Evolutionary conservation across 2,113 vertebrate genomes (phyloP), one percentile per base, ranked within the genome.

Genomic region (Echinops telfairi): DNA sequence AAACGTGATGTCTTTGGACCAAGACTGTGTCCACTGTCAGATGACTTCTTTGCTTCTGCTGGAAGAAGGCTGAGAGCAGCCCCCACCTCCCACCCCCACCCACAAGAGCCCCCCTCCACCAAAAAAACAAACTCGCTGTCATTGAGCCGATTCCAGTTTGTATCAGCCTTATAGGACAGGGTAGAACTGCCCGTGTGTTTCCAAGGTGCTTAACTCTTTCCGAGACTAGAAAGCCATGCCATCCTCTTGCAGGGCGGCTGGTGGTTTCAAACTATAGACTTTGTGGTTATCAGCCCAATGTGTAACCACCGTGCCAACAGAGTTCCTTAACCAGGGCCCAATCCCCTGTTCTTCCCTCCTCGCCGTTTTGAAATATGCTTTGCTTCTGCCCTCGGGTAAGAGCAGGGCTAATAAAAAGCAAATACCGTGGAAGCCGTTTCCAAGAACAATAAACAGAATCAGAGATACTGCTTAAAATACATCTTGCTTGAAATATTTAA

Each of bases 381-480:
- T 25, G 73, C 33, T 93, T 91, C 79, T 68, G 70, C 83, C 83
- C 93, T 78, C 43, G 62, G 43, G 86, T 62, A 96, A 29, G 47
- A 94, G 76, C 33, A 2, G 10, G 31, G 31, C 91, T 94, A 85
- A 95, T 96, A 88, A 93, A 53, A 97, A 96, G 36, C 23, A 53
- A 94, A 95, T 82, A 33, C 95, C 31, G 47, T 80, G 29, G 75
- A 80, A 95, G 90, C 87, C 93, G 77, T 86, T 86, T 5, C 12
- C 80, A 33, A 84, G 89, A 96, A 93, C 81, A 47, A 29, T 68
- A 85, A 95, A 31, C 53, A 88, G 95, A 83, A 79, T 88, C 95
- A 91, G 91, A 57, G 38, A 94, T 94, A 33, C 90, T 93, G 6
- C 81, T 90, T 84, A 36, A 89, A 92, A 91, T 73, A n/a, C 75